These are phyloP conservation scores for Cariama cristata DNA, from an alignment of 2,113 vertebrate species.

Conservation along the genomic window DNA sequence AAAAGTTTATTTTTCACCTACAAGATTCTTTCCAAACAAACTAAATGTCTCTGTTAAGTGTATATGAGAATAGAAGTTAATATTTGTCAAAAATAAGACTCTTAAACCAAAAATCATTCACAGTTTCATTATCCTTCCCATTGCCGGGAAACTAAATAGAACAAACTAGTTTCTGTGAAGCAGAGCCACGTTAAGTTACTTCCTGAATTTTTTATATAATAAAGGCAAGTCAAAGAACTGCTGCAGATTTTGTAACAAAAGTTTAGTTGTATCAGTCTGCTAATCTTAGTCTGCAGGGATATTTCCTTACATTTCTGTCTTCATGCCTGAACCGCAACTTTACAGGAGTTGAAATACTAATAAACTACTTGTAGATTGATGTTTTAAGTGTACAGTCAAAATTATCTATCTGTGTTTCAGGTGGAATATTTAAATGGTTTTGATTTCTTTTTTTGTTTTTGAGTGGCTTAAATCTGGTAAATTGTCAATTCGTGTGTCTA, in stretches of 20 bases:
- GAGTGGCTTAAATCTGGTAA: not conserved
- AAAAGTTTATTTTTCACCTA: not conserved
- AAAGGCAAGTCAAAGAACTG: conserved; percentile 29
- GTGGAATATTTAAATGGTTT: not conserved
- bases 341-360: not conserved
- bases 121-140: conserved; percentile 49
- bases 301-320: not conserved
- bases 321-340: not conserved
- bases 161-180: conserved; percentile 43
- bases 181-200: conserved; percentile 21
- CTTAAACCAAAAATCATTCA: conserved; percentile 34
- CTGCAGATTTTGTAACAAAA: conserved; percentile 1
- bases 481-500: not conserved
- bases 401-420: not conserved
- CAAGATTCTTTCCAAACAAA: not conserved
- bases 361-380: not conserved
- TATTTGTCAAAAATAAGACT: conserved; percentile 46
- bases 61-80: not conserved
- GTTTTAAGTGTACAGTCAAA: not conserved
- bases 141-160: conserved; percentile 50
- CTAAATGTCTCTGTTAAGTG: not conserved
- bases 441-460: not conserved
- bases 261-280: conserved; percentile 22
- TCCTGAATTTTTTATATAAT: conserved; percentile 35
- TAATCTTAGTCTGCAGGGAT: not conserved